These are phyloP conservation scores for Cotesia chilonis DNA, from an alignment of 1,140 invertebrate genomes.

Conservation along the genomic window DNA sequence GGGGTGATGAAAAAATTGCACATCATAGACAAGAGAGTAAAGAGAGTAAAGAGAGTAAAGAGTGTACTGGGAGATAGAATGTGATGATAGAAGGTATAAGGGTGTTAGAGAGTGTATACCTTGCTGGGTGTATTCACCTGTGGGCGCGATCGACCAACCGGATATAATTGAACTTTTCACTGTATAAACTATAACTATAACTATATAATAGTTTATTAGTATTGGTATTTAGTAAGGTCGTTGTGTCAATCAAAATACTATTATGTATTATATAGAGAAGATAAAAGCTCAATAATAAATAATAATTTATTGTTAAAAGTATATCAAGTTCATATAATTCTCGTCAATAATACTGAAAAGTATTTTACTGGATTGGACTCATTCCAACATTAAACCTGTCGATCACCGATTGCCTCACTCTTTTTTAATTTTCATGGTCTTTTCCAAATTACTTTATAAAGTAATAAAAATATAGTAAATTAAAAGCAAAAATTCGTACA, in stretches of 20 bases:
- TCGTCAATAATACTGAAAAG: not conserved
- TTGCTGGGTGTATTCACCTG: conserved; percentile 41
- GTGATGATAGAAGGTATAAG: conserved; percentile 10
- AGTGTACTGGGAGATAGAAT: not conserved
- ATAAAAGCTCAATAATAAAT: no score
- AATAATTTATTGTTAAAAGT: no score
- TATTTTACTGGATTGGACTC: not conserved
- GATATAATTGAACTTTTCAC: conserved; percentile 44
- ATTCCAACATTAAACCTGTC: no score
- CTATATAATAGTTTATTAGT: conserved; percentile 16
- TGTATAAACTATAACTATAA: not conserved
- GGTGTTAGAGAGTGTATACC: conserved; percentile 17
- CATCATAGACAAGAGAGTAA: conserved; percentile 15
- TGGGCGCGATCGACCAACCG: conserved; percentile 42
- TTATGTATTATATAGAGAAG: not conserved
- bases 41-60: no score
- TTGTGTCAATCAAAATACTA: conserved; percentile 25
- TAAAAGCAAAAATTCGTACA: not conserved
- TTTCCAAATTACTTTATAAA: no score
- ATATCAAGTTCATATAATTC: no score
- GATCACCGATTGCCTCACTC: no score
- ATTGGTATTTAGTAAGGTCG: conserved; percentile 18
- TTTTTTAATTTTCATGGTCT: no score
- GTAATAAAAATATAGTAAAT: not conserved
- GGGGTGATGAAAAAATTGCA: conserved; percentile 10